Conservation (phyloP, 92 coral and sea anemone species). For the Chrysogorgia sp. region DNA sequence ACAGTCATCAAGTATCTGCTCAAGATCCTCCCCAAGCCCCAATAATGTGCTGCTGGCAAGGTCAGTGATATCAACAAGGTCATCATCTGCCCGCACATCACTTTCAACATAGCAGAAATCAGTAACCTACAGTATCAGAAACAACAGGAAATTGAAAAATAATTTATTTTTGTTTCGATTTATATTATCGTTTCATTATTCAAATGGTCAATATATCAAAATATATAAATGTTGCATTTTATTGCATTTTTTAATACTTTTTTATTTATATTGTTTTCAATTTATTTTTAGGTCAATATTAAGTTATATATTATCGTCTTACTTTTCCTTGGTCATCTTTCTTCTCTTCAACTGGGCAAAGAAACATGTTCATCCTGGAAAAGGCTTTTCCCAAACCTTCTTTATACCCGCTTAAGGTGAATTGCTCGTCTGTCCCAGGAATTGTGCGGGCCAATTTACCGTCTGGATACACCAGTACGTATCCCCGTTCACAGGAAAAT, state of each 20-base stretch:
- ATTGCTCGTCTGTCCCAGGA: slow-evolving; percentile 57
- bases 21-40: slow-evolving; percentile 1
- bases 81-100: background rate
- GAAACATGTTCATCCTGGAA: slow-evolving; percentile 47
- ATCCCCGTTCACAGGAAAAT: slow-evolving; percentile 53
- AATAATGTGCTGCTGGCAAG: background rate
- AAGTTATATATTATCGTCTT: background rate
- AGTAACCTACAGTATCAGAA: background rate
- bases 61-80: slow-evolving; percentile 2
- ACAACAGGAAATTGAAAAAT: too few species aligned
- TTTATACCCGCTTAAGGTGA: slow-evolving; percentile 50
- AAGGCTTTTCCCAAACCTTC: slow-evolving; percentile 62
- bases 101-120: slow-evolving; percentile 6
- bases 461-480: slow-evolving; percentile 44
- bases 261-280: background rate
- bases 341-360: slow-evolving; percentile 44
- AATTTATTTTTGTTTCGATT: too few species aligned
- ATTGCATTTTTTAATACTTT: too few species aligned
- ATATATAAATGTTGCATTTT: too few species aligned
- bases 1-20: slow-evolving; percentile 1
- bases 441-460: slow-evolving; percentile 50
- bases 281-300: background rate
- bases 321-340: background rate
- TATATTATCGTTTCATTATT: too few species aligned
- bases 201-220: too few species aligned